Conservation (phyloP, 2,888 invertebrate species). For the Orthosia gracilis region DNA sequence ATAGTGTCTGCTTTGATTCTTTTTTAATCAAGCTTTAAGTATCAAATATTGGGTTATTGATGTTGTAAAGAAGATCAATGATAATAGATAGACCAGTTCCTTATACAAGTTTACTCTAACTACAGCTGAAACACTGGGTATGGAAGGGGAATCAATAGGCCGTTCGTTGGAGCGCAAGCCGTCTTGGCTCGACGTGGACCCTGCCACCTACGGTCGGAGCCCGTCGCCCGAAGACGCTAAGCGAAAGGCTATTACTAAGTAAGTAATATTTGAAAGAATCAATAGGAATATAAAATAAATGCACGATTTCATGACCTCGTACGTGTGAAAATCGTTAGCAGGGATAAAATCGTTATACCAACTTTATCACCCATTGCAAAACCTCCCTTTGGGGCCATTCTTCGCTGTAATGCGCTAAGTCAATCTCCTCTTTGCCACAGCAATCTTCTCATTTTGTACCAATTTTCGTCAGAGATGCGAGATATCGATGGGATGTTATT, state of each 20-base stretch:
- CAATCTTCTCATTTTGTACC: not conserved
- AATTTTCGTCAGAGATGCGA: not conserved
- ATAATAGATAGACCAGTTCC: too few species aligned
- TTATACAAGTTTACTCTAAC: slow-evolving; percentile 21
- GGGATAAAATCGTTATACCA: too few species aligned
- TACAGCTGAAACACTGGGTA: slow-evolving; percentile 94
- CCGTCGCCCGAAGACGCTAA: slow-evolving; percentile 90
- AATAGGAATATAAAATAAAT: too few species aligned
- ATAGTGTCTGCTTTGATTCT: not conserved
- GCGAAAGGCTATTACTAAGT: slow-evolving; percentile 85
- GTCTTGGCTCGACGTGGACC: slow-evolving; percentile 88
- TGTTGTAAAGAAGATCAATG: not conserved
- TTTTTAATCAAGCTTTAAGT: not conserved
- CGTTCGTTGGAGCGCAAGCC: slow-evolving; percentile 86
- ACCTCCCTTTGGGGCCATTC: too few species aligned
- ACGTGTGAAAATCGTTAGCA: too few species aligned
- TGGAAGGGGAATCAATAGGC: slow-evolving; percentile 92
- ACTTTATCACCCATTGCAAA: too few species aligned
- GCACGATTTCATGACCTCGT: too few species aligned
- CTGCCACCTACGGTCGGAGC: slow-evolving; percentile 78
- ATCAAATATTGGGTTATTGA: not conserved
- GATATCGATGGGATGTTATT: not conserved
- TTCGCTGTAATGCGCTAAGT: not conserved
- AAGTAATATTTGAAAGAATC: slow-evolving; percentile 42
- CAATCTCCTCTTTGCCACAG: not conserved